Conservation (phyloP, 2,797 vertebrate species). For the Platalea minor region DNA sequence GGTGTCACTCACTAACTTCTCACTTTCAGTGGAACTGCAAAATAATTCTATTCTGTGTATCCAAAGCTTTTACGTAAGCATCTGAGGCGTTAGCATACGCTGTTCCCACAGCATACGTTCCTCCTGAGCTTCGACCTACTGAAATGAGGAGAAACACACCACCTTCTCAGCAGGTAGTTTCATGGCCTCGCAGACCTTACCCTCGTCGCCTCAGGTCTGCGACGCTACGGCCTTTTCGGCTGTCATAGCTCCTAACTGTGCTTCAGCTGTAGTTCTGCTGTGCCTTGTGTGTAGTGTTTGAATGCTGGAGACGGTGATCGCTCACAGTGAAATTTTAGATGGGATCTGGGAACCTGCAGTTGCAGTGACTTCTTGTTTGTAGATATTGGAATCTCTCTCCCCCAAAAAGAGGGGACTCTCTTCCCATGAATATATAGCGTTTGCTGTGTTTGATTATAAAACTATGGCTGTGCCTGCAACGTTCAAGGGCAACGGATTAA, state of each 20-base stretch:
- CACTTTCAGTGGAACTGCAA: not conserved
- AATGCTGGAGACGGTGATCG: not conserved
- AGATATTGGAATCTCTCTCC: rapidly evolving
- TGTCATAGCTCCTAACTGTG: rapidly evolving
- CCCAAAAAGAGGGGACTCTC: not conserved
- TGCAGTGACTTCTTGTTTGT: not conserved
- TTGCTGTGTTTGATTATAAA: not conserved
- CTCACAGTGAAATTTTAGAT: too few relatives aligned
- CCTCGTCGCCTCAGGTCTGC: rapidly evolving
- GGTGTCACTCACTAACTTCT: rapidly evolving
- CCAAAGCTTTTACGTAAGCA: not conserved
- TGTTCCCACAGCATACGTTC: rapidly evolving
- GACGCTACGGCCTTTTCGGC: not conserved
- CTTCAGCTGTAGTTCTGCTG: not conserved
- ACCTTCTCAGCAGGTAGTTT: not conserved
- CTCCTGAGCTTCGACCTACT: not conserved
- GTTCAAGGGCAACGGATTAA: not conserved
- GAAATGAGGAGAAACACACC: not conserved
- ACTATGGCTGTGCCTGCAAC: rapidly evolving
- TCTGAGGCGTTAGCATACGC: not conserved
- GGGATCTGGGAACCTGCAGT: not conserved
- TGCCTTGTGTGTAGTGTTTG: rapidly evolving
- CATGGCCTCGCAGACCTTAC: not conserved
- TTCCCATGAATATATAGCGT: rapidly evolving
- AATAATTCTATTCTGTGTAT: rapidly evolving